Evolutionary conservation across 2,797 vertebrate species (phyloP), one percentile per base, ranked within the genome.

Genomic region (Chelon auratus): DNA sequence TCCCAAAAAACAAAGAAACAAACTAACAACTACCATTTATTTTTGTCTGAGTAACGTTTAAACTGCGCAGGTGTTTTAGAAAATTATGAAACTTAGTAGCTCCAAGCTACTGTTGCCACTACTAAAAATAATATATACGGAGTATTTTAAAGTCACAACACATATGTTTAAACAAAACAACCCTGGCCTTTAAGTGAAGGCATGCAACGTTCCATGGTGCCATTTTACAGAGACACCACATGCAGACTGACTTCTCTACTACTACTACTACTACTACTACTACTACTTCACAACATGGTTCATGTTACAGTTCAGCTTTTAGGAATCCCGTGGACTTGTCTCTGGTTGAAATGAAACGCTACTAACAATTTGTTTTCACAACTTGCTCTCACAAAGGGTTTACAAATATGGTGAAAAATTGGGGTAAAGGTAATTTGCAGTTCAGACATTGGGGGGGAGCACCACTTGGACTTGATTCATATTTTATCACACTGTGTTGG

Each of bases 331-430:
- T n/a, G 7, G 54, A 39, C 20, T 73, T 53, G n/a, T 33, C 56
- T 68, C 57, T 48, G 63, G 39, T 50, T 45, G 12, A 33, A 70
- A 40, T 71, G 30, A 45, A 82, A 53, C 13, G 15, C 43, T 52
- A 36, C 40, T 47, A 53, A 54, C 39, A 75, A 66, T 74, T 73
- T n/a, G 40, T 57, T 83, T 71, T 55, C 42, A 61, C 71, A 62
- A 57, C 78, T 77, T 75, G 3, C 37, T 68, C 45, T 68, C 30
- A 66, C 50, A 72, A 65, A 62, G 63, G 56, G 20, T 33, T 26
- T 36, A 70, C 47, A 85, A 83, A 87, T 42, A 61, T 15, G 22
- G 40, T 42, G 50, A 40, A 43, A 85, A 72, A 74, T 70, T 64
- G 55, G 12, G 20, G 43, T 40, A 26, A 77, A 67, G 53, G 62